A percentile compares a stretch with the other conserved stretches of the same genome.
These are phyloP conservation scores for Caenorhabditis inopinata DNA, from an alignment of 1,140 invertebrate species.

Conservation along the genomic window DNA sequence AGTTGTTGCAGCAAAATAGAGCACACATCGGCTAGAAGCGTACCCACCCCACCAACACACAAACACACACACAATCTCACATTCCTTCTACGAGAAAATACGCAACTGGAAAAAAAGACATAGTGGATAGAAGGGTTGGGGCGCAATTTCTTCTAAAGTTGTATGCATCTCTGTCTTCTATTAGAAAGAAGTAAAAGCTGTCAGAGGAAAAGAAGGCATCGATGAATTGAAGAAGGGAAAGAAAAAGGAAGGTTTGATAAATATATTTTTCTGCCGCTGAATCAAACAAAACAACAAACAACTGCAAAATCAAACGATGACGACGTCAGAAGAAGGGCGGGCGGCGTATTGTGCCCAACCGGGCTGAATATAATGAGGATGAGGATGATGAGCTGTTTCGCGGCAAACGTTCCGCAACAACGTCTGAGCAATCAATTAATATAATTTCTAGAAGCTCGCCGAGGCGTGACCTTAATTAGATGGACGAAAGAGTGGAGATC, in stretches of 20 bases:
- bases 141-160: conserved; percentile 6
- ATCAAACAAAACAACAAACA: too few relatives aligned
- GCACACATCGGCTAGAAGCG: not conserved
- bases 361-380: too few relatives aligned
- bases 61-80: conserved; percentile 41
- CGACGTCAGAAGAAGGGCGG: too few relatives aligned
- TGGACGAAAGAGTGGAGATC: too few relatives aligned
- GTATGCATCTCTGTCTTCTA: not conserved
- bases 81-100: conserved; percentile 27
- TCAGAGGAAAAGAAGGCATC: conserved; percentile 1
- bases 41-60: conserved; percentile 28
- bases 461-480: too few relatives aligned
- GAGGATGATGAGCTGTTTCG: too few relatives aligned
- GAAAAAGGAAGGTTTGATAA: not conserved
- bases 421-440: too few relatives aligned
- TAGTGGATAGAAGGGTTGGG: not conserved
- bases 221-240: not conserved
- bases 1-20: not conserved
- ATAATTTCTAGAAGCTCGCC: too few relatives aligned
- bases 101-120: conserved; percentile 24
- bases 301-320: too few relatives aligned
- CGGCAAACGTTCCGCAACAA: too few relatives aligned
- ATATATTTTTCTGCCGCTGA: not conserved
- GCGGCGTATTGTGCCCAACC: too few relatives aligned
- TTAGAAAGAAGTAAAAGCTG: not conserved